Base-by-base conservation (phyloP, 2,113 vertebrate species). In the Anhinga rufa region DNA sequence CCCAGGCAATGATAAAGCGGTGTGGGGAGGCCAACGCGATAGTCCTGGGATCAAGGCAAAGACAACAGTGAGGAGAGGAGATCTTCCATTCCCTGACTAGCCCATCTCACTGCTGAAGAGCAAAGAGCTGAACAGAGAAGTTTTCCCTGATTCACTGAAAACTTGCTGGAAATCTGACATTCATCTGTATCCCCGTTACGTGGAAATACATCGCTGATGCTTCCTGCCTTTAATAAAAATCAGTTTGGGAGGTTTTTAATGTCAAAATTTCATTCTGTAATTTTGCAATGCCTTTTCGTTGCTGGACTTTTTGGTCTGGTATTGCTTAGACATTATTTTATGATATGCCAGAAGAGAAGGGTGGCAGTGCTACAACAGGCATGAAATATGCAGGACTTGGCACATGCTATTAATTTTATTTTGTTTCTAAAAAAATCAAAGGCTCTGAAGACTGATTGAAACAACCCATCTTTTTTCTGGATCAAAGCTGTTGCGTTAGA, bases 1-100 rank as follows among this genome's bases (percentile, higher is more conserved):
- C 98, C 98, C 89, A 99, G 98, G 98, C 99, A 99, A 92, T 99
- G 99, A 94, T 99, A 99, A 78, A 99, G 55, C 13, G 99, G 99
- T 0, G 98, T 95, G 0, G 99, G 99, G 21, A 99, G 7, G 24
- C 97, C 97, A 14, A 98, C 0, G 1, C 98, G 98, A 3, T 64
- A 7, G 10, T 97, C 95, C 98, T 99, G 93, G 40, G 89, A 68
- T 3, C 4, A 85, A 97, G 95, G 28, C 86, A 97, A 72, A 96
- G 84, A 88, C 58, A 90, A n/a, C 10, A 44, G 62, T 83, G 82
- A 93, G 81, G 29, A 75, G 36, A 57, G 5, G 32, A 84, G 49
- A 36, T 6, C 79, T 48, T 57, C 71, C 48, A 52, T 55, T 0
- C 17, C 0, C 0, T 6, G 20, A 24, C 14, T 9, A 40, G 49